These are phyloP conservation scores for Micrasema longulum DNA, from an alignment of 1,140 invertebrate species.

Conservation along the genomic window DNA sequence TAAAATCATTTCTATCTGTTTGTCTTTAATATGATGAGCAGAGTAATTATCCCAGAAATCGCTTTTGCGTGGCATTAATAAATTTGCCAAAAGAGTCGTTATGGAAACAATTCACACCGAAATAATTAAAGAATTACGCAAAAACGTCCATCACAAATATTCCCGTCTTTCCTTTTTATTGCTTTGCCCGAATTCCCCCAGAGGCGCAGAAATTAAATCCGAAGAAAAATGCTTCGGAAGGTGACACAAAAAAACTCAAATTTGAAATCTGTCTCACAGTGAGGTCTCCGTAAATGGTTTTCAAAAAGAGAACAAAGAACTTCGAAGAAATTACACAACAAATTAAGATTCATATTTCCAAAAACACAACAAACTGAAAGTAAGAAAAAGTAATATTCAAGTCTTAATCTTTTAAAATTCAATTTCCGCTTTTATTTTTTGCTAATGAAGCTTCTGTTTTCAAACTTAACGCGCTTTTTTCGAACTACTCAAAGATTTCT, in stretches of 20 bases:
- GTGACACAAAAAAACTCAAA: constrained; percentile 15
- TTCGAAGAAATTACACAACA: constrained; percentile 33
- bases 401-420: no score
- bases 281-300: constrained; percentile 14
- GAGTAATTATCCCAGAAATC: no score
- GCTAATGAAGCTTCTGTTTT: no score
- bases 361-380: constrained; percentile 2
- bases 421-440: no score
- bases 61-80: no score
- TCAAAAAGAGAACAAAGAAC: constrained; percentile 3
- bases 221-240: background rate
- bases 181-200: background rate
- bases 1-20: no score
- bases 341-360: constrained; percentile 24
- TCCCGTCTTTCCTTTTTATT: constrained; percentile 12
- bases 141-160: constrained; percentile 4
- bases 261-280: constrained; percentile 17
- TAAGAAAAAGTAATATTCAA: no score
- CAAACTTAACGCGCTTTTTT: no score
- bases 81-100: no score
- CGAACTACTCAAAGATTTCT: no score
- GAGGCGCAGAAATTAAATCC: constrained; percentile 4
- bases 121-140: constrained; percentile 1
- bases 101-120: no score
- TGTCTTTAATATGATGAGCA: no score